Conservation (phyloP, 1,140 invertebrate genomes). For the Plodia interpunctella region DNA sequence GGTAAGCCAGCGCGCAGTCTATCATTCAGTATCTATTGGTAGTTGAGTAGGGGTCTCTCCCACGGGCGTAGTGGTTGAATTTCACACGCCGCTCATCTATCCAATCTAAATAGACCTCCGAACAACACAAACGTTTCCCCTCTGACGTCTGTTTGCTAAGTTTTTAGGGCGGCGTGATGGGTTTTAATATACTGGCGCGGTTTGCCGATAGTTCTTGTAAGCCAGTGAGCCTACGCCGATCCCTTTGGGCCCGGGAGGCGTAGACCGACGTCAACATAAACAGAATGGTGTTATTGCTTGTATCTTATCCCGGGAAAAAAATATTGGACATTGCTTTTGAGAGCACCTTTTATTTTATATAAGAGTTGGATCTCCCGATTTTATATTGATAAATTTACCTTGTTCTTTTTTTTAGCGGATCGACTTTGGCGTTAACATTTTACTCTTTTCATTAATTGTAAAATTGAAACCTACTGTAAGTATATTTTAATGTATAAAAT, state of each 20-base stretch:
- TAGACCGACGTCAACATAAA: conserved; percentile 67
- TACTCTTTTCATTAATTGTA: too few species aligned
- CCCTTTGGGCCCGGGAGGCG: conserved; percentile 43
- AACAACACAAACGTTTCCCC: conserved; percentile 32
- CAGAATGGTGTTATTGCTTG: conserved; percentile 64
- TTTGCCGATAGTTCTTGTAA: conserved; percentile 52
- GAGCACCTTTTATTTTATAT: conserved; percentile 38
- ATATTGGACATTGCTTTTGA: conserved; percentile 50
- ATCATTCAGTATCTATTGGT: conserved; percentile 46
- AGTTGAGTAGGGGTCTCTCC: conserved; percentile 36
- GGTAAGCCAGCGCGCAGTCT: conserved; percentile 27
- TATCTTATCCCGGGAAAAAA: conserved; percentile 61
- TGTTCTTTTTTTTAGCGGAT: too few species aligned
- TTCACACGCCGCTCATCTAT: conserved; percentile 37
- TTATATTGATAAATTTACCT: too few species aligned
- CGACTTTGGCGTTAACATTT: too few species aligned
- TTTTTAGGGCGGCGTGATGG: conserved; percentile 21
- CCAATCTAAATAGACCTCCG: conserved; percentile 34
- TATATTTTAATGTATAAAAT: too few species aligned
- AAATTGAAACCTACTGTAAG: too few species aligned
- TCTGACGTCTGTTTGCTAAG: conserved; percentile 22
- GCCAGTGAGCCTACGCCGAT: conserved; percentile 45
- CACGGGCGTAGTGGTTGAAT: conserved; percentile 42
- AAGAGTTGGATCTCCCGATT: conserved; percentile 20
- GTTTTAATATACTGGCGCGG: conserved; percentile 28